Evolutionary conservation across 2,888 invertebrate species (phyloP).

Genomic region (Pyrrhosoma nymphula): DNA sequence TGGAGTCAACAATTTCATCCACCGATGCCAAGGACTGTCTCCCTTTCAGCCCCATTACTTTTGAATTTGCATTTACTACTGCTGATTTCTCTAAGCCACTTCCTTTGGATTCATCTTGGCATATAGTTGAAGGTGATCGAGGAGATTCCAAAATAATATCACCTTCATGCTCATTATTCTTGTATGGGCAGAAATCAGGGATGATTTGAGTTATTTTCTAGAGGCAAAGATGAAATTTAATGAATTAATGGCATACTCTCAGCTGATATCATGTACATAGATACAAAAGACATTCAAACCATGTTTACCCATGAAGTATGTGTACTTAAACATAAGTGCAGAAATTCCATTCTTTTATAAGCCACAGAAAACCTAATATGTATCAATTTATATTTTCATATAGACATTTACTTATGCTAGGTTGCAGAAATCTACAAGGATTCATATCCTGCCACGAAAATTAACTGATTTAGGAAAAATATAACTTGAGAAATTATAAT

Average conservation of each 20-base stretch:
- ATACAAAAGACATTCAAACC: too few relatives aligned
- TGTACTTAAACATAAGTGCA: too few relatives aligned
- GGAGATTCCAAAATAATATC: neutral
- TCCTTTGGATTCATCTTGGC: neutral
- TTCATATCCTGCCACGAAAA: too few relatives aligned
- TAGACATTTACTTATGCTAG: too few relatives aligned
- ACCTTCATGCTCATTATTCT: neutral
- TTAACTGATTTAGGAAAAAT: too few relatives aligned
- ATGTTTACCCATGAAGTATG: too few relatives aligned
- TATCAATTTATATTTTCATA: too few relatives aligned
- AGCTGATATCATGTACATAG: too few relatives aligned
- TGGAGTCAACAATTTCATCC: conserved; percentile 68
- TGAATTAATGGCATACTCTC: neutral
- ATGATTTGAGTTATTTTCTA: conserved; percentile 81
- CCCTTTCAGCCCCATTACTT: conserved; percentile 52
- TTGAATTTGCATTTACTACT: neutral
- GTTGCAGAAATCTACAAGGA: too few relatives aligned
- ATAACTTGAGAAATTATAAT: too few relatives aligned
- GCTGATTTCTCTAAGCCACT: neutral
- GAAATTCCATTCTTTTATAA: too few relatives aligned
- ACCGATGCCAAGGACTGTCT: conserved; percentile 67
- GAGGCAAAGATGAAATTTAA: conserved; percentile 43
- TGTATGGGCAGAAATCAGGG: conserved; percentile 81
- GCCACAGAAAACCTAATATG: too few relatives aligned
- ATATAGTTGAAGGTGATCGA: neutral